phyloP scores from a whole-genome alignment of 1,140 invertebrate species.

The Bombus confusus region DNA sequence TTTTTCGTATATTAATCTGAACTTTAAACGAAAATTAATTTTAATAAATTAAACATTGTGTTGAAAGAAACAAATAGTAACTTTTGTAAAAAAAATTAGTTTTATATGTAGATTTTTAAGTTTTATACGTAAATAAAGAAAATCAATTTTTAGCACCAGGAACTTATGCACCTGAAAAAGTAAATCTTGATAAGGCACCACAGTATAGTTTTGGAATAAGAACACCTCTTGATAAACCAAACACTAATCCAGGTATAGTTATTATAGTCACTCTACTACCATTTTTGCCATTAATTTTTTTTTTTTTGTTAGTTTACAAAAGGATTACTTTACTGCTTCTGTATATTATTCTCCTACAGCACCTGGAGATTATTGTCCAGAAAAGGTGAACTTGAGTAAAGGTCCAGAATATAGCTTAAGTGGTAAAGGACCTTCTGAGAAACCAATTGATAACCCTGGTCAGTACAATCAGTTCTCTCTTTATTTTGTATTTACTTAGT shows the following conservation, averaged over 20 bases:
- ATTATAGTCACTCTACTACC: background rate
- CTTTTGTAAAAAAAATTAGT: background rate
- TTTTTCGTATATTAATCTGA: background rate
- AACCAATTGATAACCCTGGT: conserved; percentile 66
- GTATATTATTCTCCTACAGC: conserved; percentile 48
- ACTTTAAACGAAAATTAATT: background rate
- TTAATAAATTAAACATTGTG: background rate
- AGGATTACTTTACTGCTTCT: background rate
- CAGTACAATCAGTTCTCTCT: background rate
- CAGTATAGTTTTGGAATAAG: conserved; percentile 84
- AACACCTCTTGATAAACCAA: conserved; percentile 72
- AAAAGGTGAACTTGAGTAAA: conserved; percentile 60
- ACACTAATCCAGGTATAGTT: conserved; percentile 66
- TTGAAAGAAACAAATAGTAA: background rate
- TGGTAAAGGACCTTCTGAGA: conserved; percentile 63
- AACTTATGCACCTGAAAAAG: conserved; percentile 83
- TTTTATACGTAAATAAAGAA: background rate
- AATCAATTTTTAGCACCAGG: conserved; percentile 46
- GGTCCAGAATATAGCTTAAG: conserved; percentile 67
- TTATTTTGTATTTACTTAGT: background rate
- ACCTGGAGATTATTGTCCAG: conserved; percentile 66
- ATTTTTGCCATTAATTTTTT: background rate
- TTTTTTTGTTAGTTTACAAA: background rate
- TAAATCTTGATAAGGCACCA: conserved; percentile 85
- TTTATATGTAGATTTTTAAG: background rate